Evolutionary conservation across 2,113 vertebrate species (phyloP).

Genomic region (Phalacrocorax aristotelis): DNA sequence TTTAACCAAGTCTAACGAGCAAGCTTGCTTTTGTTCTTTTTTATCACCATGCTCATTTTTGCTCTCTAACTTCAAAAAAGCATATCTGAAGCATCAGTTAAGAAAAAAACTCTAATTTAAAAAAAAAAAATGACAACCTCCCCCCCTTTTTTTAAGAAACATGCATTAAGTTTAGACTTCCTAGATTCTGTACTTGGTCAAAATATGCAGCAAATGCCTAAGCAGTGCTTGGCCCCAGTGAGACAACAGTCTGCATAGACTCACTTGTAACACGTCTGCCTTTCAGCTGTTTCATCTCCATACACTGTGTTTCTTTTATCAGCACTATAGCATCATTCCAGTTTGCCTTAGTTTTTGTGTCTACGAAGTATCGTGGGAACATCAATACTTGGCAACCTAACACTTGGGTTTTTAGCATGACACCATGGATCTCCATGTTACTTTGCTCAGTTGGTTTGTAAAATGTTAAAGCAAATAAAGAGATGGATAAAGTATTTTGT

Average conservation of each 20-base stretch:
- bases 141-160: neutral
- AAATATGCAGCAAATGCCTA: conserved; percentile 39
- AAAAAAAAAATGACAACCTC: neutral
- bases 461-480: conserved; percentile 40
- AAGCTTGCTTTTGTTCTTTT: neutral
- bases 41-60: neutral
- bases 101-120: neutral
- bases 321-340: neutral
- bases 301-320: conserved; percentile 29
- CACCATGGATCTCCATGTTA: neutral
- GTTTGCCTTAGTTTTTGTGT: neutral
- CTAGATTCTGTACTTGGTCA: conserved; percentile 16
- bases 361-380: conserved; percentile 47
- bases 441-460: neutral
- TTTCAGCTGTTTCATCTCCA: conserved; percentile 39
- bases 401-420: conserved; percentile 16
- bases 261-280: neutral
- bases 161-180: neutral
- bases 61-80: neutral
- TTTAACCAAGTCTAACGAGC: neutral
- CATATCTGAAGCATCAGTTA: neutral
- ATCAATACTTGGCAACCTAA: conserved; percentile 40
- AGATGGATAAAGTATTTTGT: neutral
- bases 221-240: neutral
- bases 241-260: conserved; percentile 28